Base-by-base conservation (phyloP, 2,888 invertebrate genomes). In the Unio pictorum region DNA sequence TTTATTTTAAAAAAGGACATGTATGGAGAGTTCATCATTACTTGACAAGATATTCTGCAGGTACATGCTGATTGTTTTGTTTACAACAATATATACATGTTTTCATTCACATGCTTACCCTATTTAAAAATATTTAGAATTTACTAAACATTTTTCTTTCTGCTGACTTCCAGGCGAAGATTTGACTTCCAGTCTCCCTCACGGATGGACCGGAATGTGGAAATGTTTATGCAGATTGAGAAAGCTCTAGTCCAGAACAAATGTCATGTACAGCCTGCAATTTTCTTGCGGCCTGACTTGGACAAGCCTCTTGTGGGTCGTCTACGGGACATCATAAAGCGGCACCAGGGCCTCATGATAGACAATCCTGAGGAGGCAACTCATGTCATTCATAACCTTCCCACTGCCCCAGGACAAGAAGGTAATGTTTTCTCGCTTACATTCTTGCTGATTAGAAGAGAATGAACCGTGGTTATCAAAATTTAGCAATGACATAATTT, bases 351-450 rank as follows among this genome's bases (percentile, higher is more conserved):
- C 66, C 93, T 93, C 79, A 92, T 95, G 66, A 90, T 93, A 86
- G 96, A 96, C 76, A 94, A 93, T 78, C 95, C 96, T 90, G 95
- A 96, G 58, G 95, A 96, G 77, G 97, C 98, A 6, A 96, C 97
- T 0, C 98, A 99, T 90, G 93, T 98, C 74, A 93, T 98, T 59
- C 95, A 95, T 91, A 95, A 96, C 1, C 92, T 94, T 62, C 82
- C 87, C 4, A 68, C 83, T 20, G 77, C 81, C 55, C 78, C 81
- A 54, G 84, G 83, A 62, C 71, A 73, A 30, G 84, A 87, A 62
- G 86, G 86, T 85, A 68, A 61, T 30, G 26, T 7, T 17, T 15
- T 56, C 7, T 55, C 5, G 45, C 8, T 45, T 45, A 34, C 6
- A 0, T 1, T 34, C 34, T 34, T 34, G 7, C 34, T 34, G 34